A percentile compares a stretch with the other conserved stretches of the same genome.
These are phyloP conservation scores for Ophion ellenae DNA, from an alignment of 2,888 invertebrate genomes.

Conservation along the genomic window DNA sequence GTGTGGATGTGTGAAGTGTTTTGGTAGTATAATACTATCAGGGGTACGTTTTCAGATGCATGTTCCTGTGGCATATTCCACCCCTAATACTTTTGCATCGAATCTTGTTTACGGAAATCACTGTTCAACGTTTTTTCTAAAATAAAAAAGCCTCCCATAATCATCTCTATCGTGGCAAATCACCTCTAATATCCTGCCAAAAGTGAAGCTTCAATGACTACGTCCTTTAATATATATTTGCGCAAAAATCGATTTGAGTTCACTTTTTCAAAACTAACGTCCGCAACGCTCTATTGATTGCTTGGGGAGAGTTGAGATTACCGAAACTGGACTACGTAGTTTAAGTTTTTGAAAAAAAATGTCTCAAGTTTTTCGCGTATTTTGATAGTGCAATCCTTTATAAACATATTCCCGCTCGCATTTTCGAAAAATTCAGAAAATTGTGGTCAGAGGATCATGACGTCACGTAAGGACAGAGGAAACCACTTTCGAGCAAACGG, in stretches of 20 bases:
- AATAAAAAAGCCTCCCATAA: not conserved
- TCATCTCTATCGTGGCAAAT: not conserved
- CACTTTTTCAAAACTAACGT: too few species aligned
- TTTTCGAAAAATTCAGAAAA: not conserved
- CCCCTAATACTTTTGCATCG: constrained; percentile 10
- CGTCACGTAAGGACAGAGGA: not conserved
- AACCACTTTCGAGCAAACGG: not conserved
- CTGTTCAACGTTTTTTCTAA: constrained; percentile 8
- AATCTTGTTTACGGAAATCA: constrained; percentile 16
- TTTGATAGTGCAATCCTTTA: not conserved
- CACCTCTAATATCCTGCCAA: not conserved
- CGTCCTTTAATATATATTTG: too few species aligned
- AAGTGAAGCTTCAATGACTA: not conserved
- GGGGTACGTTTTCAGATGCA: not conserved
- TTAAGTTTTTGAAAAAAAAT: too few species aligned
- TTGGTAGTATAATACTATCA: not conserved
- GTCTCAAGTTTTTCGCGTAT: too few species aligned
- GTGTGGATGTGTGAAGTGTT: not conserved
- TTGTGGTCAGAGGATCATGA: not conserved
- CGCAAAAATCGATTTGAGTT: too few species aligned
- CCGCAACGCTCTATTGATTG: too few species aligned
- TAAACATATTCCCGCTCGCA: too few species aligned
- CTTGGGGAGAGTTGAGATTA: too few species aligned
- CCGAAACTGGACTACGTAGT: too few species aligned
- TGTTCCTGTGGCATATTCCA: constrained; percentile 12